These are phyloP conservation scores for Leguminivora glycinivorella DNA, from an alignment of 1,140 invertebrate species.

Conservation along the genomic window DNA sequence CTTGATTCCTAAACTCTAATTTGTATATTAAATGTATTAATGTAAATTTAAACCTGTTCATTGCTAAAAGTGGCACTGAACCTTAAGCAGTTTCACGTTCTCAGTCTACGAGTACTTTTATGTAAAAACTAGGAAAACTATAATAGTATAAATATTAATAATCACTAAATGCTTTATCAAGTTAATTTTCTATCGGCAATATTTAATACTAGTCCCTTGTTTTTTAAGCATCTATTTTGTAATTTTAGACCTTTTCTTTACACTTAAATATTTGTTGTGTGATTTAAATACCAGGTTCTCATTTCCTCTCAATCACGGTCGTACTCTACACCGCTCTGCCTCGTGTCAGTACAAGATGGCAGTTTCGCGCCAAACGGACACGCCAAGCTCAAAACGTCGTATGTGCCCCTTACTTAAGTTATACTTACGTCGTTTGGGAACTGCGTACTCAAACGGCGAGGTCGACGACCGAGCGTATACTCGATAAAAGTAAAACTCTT, in stretches of 20 bases:
- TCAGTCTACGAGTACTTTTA: too few species aligned
- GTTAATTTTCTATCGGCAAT: too few species aligned
- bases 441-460: constrained; percentile 23
- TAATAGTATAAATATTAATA: too few species aligned
- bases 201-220: too few species aligned
- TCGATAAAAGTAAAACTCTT: constrained; percentile 73
- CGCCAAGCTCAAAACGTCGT: not conserved
- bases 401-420: not conserved
- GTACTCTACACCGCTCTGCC: not conserved
- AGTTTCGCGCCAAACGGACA: constrained; percentile 55
- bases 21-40: too few species aligned
- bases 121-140: too few species aligned
- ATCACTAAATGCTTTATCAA: too few species aligned
- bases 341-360: constrained; percentile 41
- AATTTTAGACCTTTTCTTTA: not conserved
- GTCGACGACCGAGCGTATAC: constrained; percentile 54
- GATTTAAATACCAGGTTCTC: not conserved
- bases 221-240: not conserved
- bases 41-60: too few species aligned
- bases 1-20: too few species aligned
- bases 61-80: too few species aligned
- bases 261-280: not conserved
- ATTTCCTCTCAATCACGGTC: not conserved
- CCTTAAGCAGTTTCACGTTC: too few species aligned
- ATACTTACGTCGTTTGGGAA: not conserved